Percentiles rank a stretch among this genome's conserved stretches.
phyloP scores from a whole-genome alignment of 2,888 invertebrate genomes.

The Eristalinus sepulchralis region DNA sequence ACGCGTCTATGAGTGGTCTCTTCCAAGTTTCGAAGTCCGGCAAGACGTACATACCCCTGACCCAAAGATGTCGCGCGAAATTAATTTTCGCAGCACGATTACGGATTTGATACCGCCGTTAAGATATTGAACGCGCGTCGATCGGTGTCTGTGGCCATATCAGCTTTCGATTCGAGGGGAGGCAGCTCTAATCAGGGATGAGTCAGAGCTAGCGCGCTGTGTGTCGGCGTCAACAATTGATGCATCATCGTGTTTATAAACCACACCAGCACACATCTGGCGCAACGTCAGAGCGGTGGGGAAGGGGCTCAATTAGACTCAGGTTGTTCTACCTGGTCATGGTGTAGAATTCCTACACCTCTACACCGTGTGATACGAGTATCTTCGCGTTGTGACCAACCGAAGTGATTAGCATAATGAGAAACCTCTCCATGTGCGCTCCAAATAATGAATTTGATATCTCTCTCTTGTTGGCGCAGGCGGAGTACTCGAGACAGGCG shows the following conservation, averaged over 20 bases:
- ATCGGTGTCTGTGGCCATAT: conserved; percentile 39
- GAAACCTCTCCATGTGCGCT: conserved; percentile 43
- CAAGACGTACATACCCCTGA: not conserved
- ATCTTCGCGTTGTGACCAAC: conserved; percentile 8
- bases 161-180: conserved; percentile 49
- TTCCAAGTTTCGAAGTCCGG: not conserved
- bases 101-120: conserved; percentile 41
- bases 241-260: conserved; percentile 57
- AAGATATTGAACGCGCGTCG: conserved; percentile 44
- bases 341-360: conserved; percentile 9
- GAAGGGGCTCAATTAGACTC: not conserved
- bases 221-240: conserved; percentile 27
- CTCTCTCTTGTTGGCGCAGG: conserved; percentile 24
- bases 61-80: conserved; percentile 20
- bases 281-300: conserved; percentile 39
- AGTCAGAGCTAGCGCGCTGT: conserved; percentile 33
- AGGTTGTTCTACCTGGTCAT: conserved; percentile 12
- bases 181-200: conserved; percentile 49
- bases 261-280: conserved; percentile 34
- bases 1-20: conserved; percentile 17
- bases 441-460: conserved; percentile 51
- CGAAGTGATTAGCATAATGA: conserved; percentile 55
- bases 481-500: conserved; percentile 16
- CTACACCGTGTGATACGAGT: not conserved
- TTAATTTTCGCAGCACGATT: conserved; percentile 56